Evolutionary conservation across 1,140 invertebrate genomes (phyloP).

Genomic region (Drosophila miranda): DNA sequence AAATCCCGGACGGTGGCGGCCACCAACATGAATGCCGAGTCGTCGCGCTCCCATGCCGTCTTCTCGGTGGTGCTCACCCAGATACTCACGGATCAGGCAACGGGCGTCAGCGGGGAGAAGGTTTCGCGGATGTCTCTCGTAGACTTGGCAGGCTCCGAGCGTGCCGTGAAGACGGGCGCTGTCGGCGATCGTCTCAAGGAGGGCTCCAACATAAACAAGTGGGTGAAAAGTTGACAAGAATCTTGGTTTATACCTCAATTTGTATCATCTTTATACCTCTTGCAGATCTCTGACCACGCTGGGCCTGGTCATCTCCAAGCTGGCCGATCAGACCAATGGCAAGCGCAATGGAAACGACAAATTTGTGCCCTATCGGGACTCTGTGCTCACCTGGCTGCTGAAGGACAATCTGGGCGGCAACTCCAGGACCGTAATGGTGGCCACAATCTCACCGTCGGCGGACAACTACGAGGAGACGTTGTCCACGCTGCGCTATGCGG

Average conservation of each 20-base stretch:
- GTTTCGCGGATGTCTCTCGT: slow-evolving; percentile 97
- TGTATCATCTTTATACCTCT: slow-evolving; percentile 26
- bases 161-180: slow-evolving; percentile 98
- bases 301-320: slow-evolving; percentile 98
- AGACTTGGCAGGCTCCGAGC: slow-evolving; percentile 98
- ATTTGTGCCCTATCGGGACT: slow-evolving; percentile 99
- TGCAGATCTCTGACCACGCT: slow-evolving; percentile 97
- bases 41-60: slow-evolving; percentile 98
- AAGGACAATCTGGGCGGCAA: slow-evolving; percentile 99
- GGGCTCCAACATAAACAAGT: slow-evolving; percentile 98
- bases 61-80: slow-evolving; percentile 98
- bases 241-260: slow-evolving; percentile 1
- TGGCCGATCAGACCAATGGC: slow-evolving; percentile 94
- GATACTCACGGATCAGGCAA: slow-evolving; percentile 91
- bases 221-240: slow-evolving; percentile 61
- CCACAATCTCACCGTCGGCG: slow-evolving; percentile 97
- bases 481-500: slow-evolving; percentile 96
- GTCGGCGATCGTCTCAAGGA: slow-evolving; percentile 98
- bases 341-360: slow-evolving; percentile 91
- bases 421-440: slow-evolving; percentile 99
- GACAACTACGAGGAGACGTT: slow-evolving; percentile 99
- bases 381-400: slow-evolving; percentile 98
- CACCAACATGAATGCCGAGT: slow-evolving; percentile 99
- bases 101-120: slow-evolving; percentile 96
- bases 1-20: slow-evolving; percentile 98